phyloP scores from a whole-genome alignment of 1,140 invertebrate genomes.

The Hormaphis cornu region DNA sequence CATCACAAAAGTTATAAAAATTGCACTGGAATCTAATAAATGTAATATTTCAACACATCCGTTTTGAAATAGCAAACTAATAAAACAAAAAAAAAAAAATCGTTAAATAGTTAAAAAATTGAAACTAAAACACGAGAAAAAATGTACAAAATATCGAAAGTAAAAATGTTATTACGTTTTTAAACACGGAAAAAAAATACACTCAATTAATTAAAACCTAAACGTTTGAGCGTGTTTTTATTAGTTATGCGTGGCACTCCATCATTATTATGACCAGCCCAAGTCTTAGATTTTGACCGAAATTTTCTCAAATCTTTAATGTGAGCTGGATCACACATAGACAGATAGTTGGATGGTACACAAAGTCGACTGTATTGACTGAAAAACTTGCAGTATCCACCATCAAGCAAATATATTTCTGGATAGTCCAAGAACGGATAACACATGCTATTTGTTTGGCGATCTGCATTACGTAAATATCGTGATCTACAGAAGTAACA shows the following conservation, averaged over 20 bases:
- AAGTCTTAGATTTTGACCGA: conserved; percentile 60
- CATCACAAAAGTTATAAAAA: conserved; percentile 26
- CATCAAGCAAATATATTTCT: conserved; percentile 88
- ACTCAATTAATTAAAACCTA: conserved; percentile 23
- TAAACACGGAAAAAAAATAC: neutral
- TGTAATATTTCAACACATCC: conserved; percentile 14
- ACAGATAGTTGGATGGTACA: conserved; percentile 61
- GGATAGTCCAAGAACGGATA: conserved; percentile 88
- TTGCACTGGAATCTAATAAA: conserved; percentile 27
- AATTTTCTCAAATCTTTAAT: conserved; percentile 62
- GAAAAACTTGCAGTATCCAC: conserved; percentile 89
- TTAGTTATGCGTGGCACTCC: conserved; percentile 8
- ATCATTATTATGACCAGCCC: conserved; percentile 32
- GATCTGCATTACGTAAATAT: conserved; percentile 73
- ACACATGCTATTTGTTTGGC: conserved; percentile 65
- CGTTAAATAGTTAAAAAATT: conserved; percentile 23
- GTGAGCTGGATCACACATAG: conserved; percentile 69
- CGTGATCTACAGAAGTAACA: conserved; percentile 63
- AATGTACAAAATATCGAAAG: neutral
- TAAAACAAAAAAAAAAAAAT: neutral
- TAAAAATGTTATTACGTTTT: neutral
- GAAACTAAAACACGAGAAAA: conserved; percentile 11
- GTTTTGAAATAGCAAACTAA: conserved; percentile 10
- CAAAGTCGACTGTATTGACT: conserved; percentile 61
- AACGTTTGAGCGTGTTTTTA: conserved; percentile 29